phyloP scores from a whole-genome alignment of 2,113 vertebrate genomes.

The Dolichotis patagonum region DNA sequence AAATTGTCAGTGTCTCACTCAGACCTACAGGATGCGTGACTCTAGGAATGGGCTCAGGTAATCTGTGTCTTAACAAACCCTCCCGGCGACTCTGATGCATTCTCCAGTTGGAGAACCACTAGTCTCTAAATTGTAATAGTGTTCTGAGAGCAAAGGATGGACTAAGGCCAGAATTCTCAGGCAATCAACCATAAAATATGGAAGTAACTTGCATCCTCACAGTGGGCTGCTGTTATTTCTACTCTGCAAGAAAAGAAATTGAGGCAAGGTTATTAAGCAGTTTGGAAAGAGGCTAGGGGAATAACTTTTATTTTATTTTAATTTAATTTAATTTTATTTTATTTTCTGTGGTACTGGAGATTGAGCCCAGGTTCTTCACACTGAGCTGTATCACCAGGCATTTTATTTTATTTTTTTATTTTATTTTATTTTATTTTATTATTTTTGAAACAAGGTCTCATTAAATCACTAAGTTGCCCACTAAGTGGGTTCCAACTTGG shows the following conservation, averaged over 20 bases:
- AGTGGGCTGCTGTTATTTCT: neutral
- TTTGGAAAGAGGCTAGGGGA: neutral
- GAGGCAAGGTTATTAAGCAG: neutral
- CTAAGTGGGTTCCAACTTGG: neutral
- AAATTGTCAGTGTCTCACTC: neutral
- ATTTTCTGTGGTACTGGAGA: neutral
- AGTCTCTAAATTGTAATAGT: neutral
- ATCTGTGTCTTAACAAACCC: neutral
- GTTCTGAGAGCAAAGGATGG: too few species aligned
- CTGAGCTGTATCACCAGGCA: neutral
- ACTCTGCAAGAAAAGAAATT: neutral
- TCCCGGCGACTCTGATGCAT: neutral
- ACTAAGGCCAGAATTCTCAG: neutral
- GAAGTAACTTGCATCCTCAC: neutral
- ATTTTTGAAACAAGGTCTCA: neutral
- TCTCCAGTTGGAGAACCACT: neutral
- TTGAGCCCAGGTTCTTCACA: neutral
- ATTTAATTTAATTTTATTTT: neutral
- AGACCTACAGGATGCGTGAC: neutral
- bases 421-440: neutral
- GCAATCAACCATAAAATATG: neutral
- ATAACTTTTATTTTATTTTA: neutral
- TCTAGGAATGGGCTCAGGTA: accelerated
- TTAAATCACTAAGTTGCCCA: neutral
- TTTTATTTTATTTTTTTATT: neutral